These are phyloP conservation scores for Dinomys branickii DNA, from an alignment of 2,113 vertebrate species.

Conservation along the genomic window DNA sequence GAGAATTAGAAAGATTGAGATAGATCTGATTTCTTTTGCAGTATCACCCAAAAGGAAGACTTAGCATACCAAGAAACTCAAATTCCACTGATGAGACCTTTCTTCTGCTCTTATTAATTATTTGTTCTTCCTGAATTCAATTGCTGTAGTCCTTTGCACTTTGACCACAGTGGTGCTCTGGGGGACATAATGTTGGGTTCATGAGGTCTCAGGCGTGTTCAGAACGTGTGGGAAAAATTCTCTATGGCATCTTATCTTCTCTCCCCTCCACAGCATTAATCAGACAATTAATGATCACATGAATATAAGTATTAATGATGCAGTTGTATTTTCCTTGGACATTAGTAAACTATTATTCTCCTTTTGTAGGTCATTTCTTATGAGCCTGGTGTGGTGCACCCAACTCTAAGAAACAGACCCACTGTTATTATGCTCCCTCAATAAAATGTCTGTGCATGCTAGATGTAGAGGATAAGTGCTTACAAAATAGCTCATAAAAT, in stretches of 20 bases:
- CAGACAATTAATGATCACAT: neutral
- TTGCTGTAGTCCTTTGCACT: neutral
- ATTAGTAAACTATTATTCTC: conserved; percentile 30
- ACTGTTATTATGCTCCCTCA: neutral
- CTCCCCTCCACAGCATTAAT: neutral
- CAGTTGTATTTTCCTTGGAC: conserved; percentile 31
- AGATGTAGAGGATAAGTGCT: neutral
- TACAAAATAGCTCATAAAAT: neutral
- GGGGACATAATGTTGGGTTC: neutral
- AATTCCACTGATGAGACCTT: neutral
- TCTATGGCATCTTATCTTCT: neutral
- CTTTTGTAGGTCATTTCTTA: neutral
- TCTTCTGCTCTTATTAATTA: neutral
- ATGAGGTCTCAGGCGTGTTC: neutral
- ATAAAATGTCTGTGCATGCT: neutral
- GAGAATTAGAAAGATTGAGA: neutral
- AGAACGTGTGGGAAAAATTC: neutral
- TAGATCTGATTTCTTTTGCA: neutral
- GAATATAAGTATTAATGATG: neutral
- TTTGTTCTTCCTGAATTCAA: neutral
- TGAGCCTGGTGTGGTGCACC: neutral
- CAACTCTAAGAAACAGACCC: neutral
- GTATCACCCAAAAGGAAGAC: neutral
- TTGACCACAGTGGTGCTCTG: neutral
- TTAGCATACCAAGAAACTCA: neutral